Evolutionary conservation across 1,140 invertebrate genomes (phyloP).

Genomic region (Callitettix versicolor): DNA sequence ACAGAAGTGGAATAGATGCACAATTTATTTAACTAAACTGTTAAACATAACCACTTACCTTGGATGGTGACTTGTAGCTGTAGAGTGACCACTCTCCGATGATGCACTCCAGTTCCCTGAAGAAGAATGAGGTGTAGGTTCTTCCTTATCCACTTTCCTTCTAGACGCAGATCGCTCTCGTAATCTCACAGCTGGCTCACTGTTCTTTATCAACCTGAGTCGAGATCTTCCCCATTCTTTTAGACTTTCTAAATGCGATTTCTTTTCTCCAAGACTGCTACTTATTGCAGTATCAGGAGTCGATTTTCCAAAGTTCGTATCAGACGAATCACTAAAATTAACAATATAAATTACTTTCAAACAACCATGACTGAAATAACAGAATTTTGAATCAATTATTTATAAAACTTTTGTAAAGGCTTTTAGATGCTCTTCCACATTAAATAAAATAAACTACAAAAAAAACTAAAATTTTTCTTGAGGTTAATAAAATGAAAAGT

Average conservation of each 20-base stretch:
- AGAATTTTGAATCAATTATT: too few relatives aligned
- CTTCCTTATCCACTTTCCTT: constrained; percentile 38
- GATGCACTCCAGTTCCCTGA: constrained; percentile 91
- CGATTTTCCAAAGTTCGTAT: constrained; percentile 27
- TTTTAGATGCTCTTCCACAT: too few relatives aligned
- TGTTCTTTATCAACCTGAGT: constrained; percentile 56
- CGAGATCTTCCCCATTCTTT: constrained; percentile 73
- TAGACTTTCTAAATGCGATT: constrained; percentile 66
- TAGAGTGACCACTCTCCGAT: constrained; percentile 75
- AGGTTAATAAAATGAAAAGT: too few relatives aligned
- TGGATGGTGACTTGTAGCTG: constrained; percentile 47
- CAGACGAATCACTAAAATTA: constrained; percentile 44
- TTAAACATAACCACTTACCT: too few relatives aligned
- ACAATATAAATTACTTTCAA: too few relatives aligned
- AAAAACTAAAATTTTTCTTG: too few relatives aligned
- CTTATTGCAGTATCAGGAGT: constrained; percentile 36
- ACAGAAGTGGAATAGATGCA: too few relatives aligned
- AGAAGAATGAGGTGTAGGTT: constrained; percentile 63
- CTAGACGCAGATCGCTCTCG: constrained; percentile 16
- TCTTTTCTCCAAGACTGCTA: constrained; percentile 44
- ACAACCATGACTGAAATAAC: too few relatives aligned
- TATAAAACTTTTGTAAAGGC: too few relatives aligned
- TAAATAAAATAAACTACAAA: too few relatives aligned
- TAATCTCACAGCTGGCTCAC: constrained; percentile 20
- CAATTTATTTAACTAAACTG: too few relatives aligned